phyloP scores from a whole-genome alignment of 2,888 invertebrate genomes.

The Mythimna ferrago region DNA sequence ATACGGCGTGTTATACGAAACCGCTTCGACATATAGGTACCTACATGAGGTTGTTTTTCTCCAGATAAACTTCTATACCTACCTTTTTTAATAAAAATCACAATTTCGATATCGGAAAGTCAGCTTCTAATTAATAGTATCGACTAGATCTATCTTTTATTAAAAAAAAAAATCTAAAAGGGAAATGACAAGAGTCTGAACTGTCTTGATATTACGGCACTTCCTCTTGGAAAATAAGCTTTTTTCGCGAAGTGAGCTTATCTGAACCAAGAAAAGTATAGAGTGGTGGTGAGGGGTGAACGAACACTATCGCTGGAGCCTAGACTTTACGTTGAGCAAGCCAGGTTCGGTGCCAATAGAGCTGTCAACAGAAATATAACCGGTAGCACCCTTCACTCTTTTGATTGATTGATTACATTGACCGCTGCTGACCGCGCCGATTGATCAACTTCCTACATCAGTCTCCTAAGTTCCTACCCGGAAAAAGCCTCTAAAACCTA shows the following conservation, averaged over 20 bases:
- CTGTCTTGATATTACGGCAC: not conserved
- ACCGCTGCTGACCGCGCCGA: conserved; percentile 11
- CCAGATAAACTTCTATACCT: too few relatives aligned
- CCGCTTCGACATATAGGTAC: too few relatives aligned
- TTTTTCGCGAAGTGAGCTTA: not conserved
- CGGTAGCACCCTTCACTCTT: conserved; percentile 21
- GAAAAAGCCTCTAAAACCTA: conserved; percentile 20
- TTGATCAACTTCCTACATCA: conserved; percentile 33
- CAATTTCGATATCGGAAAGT: not conserved
- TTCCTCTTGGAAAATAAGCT: conserved; percentile 6
- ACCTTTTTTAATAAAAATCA: not conserved
- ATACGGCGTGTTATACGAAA: too few relatives aligned
- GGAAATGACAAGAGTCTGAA: not conserved
- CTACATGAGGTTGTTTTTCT: too few relatives aligned
- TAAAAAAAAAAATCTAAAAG: conserved; percentile 1
- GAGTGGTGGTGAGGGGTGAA: not conserved
- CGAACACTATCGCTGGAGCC: not conserved
- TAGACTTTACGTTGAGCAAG: not conserved
- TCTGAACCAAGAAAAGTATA: not conserved
- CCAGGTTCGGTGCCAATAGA: not conserved
- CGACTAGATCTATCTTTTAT: not conserved
- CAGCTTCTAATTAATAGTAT: not conserved
- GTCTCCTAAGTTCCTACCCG: conserved; percentile 30
- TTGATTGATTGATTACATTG: conserved; percentile 41
- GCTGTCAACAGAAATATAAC: not conserved